These are phyloP conservation scores for Acanthopagrus latus DNA, from an alignment of 2,797 vertebrate species.

Conservation along the genomic window DNA sequence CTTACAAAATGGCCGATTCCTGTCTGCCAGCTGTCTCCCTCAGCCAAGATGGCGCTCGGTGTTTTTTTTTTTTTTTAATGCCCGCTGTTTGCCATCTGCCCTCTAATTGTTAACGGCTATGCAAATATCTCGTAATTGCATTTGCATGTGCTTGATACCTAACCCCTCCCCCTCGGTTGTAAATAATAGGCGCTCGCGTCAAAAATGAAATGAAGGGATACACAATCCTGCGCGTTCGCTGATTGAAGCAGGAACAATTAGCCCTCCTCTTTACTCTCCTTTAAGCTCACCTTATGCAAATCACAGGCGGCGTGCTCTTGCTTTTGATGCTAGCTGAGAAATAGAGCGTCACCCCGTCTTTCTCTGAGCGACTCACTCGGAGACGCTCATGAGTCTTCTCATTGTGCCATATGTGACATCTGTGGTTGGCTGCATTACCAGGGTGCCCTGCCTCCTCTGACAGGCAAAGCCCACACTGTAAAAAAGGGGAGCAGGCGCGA, in stretches of 20 bases:
- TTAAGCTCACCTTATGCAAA: conserved; percentile 80
- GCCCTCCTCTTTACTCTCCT: conserved; percentile 61
- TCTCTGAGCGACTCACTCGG: conserved; percentile 48
- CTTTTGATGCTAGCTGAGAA: conserved; percentile 75
- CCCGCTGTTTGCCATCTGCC: conserved; percentile 85
- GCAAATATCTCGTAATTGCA: conserved; percentile 87
- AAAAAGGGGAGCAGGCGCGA: conserved; percentile 78
- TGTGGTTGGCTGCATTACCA: conserved; percentile 81
- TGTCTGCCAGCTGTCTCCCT: conserved; percentile 85
- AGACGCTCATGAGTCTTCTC: conserved; percentile 77
- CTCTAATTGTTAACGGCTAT: conserved; percentile 82
- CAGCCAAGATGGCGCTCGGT: conserved; percentile 85
- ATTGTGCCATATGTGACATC: conserved; percentile 88
- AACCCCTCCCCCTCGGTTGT: conserved; percentile 63
- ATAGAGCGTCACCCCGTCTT: conserved; percentile 66
- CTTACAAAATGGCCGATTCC: conserved; percentile 88
- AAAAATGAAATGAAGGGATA: conserved; percentile 41
- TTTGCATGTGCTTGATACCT: conserved; percentile 81
- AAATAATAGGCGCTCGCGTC: conserved; percentile 67
- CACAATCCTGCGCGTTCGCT: conserved; percentile 40
- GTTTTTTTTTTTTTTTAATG: conserved; percentile 76
- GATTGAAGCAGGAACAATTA: conserved; percentile 78
- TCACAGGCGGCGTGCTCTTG: conserved; percentile 48
- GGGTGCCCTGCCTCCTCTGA: conserved; percentile 77
- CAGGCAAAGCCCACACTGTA: conserved; percentile 86